phyloP scores from a whole-genome alignment of 2,113 vertebrate species.

The Engystomops pustulosus region DNA sequence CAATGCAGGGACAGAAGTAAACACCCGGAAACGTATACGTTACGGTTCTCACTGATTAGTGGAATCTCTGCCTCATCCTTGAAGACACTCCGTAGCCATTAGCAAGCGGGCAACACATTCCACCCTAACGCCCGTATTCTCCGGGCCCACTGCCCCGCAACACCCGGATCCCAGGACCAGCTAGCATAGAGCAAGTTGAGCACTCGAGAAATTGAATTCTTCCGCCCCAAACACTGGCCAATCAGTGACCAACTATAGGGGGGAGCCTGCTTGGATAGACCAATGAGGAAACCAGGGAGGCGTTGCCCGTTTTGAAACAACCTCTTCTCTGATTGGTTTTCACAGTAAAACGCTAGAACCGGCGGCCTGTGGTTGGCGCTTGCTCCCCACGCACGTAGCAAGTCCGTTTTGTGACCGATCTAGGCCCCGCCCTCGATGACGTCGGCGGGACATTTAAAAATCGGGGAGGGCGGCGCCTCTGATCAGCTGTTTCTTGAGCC shows the following conservation, averaged over 20 bases:
- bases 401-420: background rate
- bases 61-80: background rate
- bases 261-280: background rate
- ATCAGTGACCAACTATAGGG: background rate
- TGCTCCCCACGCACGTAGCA: background rate
- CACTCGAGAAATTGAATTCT: slow-evolving; percentile 20
- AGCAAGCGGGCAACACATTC: background rate
- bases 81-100: slow-evolving; percentile 21
- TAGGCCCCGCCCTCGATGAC: background rate
- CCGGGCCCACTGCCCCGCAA: background rate
- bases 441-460: slow-evolving; percentile 33
- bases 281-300: background rate
- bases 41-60: too few species aligned
- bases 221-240: slow-evolving; percentile 29
- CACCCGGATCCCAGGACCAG: background rate
- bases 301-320: slow-evolving; percentile 25
- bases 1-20: too few species aligned
- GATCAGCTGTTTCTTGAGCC: slow-evolving; percentile 50
- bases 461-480: background rate
- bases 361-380: background rate
- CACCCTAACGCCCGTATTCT: background rate
- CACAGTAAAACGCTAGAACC: too few species aligned
- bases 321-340: slow-evolving; percentile 3
- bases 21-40: too few species aligned
- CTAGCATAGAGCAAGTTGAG: background rate